phyloP scores from a whole-genome alignment of 1,140 invertebrate genomes.

The Drosophila aff. region DNA sequence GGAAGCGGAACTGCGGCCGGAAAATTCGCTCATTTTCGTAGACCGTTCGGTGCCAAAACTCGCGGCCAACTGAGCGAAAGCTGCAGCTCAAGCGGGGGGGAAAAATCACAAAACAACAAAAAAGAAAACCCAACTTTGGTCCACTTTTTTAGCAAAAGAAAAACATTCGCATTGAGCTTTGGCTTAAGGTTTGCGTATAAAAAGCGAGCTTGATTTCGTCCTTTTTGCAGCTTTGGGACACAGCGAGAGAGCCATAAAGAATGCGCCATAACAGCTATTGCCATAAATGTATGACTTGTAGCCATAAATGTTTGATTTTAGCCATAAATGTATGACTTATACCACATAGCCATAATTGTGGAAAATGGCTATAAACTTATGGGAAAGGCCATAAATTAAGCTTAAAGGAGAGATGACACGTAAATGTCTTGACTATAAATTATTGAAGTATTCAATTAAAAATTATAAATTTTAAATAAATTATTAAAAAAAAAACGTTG shows the following conservation, averaged over 20 bases:
- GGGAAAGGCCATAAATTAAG: not conserved
- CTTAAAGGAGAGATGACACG: not conserved
- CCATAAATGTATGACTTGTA: no score
- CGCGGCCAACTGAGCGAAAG: slow-evolving; percentile 62
- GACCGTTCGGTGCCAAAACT: slow-evolving; percentile 56
- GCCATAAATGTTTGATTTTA: no score
- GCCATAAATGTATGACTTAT: not conserved
- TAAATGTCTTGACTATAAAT: not conserved
- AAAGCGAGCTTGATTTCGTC: not conserved
- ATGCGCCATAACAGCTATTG: not conserved
- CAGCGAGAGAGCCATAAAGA: not conserved
- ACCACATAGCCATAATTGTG: not conserved
- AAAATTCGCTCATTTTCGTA: slow-evolving; percentile 42
- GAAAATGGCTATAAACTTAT: not conserved
- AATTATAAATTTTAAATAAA: no score
- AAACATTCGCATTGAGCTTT: not conserved
- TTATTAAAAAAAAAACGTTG: no score
- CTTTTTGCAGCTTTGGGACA: slow-evolving; percentile 9
- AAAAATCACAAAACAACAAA: not conserved
- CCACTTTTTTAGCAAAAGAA: slow-evolving; percentile 5
- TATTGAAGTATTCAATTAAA: no score
- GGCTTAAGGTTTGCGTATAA: not conserved
- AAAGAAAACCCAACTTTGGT: slow-evolving; percentile 46
- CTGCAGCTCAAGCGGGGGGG: slow-evolving; percentile 7
- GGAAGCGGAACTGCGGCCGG: slow-evolving; percentile 21